phyloP scores from a whole-genome alignment of 2,113 vertebrate species.

The Brachirus orientalis region DNA sequence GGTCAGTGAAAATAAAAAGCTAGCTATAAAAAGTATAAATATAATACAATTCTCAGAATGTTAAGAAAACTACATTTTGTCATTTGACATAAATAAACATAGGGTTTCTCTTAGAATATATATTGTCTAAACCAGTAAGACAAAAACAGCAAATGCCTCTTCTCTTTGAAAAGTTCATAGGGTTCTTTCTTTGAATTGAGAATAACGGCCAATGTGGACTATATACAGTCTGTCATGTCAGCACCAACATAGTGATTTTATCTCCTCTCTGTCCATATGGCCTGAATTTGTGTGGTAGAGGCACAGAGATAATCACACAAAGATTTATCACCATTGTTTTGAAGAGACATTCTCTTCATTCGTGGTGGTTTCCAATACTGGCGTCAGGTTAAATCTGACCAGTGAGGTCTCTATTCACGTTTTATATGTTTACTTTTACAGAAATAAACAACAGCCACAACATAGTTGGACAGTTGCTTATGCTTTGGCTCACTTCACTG shows the following conservation, averaged over 20 bases:
- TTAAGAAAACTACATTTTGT: conserved; percentile 73
- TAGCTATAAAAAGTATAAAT: conserved; percentile 84
- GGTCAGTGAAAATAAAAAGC: conserved; percentile 72
- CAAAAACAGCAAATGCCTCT: conserved; percentile 74
- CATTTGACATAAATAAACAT: conserved; percentile 75
- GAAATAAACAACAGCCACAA: conserved; percentile 79
- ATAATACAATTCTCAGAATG: conserved; percentile 74
- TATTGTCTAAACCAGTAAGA: conserved; percentile 82
- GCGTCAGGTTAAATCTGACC: conserved; percentile 69
- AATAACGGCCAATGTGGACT: conserved; percentile 52
- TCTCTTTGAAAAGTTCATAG: conserved; percentile 63
- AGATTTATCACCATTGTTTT: conserved; percentile 72
- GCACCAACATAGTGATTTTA: conserved; percentile 63
- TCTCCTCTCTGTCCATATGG: conserved; percentile 18
- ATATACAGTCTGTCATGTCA: conserved; percentile 66
- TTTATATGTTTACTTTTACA: conserved; percentile 80
- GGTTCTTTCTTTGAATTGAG: conserved; percentile 57
- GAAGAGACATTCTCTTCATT: conserved; percentile 70
- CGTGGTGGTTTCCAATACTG: conserved; percentile 70
- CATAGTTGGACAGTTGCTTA: conserved; percentile 70
- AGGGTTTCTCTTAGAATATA: conserved; percentile 67
- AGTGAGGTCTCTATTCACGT: conserved; percentile 59
- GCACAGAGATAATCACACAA: conserved; percentile 51
- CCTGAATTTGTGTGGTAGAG: conserved; percentile 61
- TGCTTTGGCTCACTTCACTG: conserved; percentile 62